Conservation (phyloP, 2,888 invertebrate genomes). For the Leucophora obtusa region DNA sequence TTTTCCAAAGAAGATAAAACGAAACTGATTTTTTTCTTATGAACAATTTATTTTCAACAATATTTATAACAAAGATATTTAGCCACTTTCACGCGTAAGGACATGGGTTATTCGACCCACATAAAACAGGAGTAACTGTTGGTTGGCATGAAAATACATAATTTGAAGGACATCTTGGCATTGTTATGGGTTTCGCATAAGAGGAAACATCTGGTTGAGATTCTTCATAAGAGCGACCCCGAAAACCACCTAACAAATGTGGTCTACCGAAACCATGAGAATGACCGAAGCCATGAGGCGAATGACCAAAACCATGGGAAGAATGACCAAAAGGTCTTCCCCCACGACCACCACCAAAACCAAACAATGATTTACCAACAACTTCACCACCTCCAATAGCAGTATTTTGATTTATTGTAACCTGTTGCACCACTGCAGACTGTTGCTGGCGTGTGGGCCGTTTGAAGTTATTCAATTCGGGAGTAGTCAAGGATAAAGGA, state of each 20-base stretch:
- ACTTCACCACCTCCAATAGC: not conserved
- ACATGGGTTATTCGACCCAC: conserved; percentile 2
- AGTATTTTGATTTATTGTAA: conserved; percentile 30
- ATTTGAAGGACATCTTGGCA: conserved; percentile 7
- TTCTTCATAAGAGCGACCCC: not conserved
- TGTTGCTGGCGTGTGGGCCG: conserved; percentile 4
- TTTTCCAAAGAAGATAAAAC: too few species aligned
- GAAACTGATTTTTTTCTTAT: not conserved
- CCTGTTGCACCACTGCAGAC: conserved; percentile 14
- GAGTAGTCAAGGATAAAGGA: not conserved
- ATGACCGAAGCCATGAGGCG: not conserved
- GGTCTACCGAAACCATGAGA: conserved; percentile 12
- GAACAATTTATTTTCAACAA: conserved; percentile 1
- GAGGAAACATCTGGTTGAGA: not conserved
- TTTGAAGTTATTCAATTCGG: not conserved
- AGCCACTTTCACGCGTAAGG: not conserved
- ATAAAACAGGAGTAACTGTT: conserved; percentile 4
- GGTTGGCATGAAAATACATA: conserved; percentile 26
- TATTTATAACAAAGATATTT: not conserved
- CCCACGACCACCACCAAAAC: not conserved
- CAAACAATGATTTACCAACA: not conserved
- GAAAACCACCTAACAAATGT: conserved; percentile 18
- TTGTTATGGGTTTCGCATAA: not conserved
- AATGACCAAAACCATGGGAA: not conserved
- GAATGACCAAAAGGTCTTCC: not conserved